Evolutionary conservation across 2,888 invertebrate species (phyloP), one percentile per base, ranked within the genome.

Genomic region (Harpalus rubripes): DNA sequence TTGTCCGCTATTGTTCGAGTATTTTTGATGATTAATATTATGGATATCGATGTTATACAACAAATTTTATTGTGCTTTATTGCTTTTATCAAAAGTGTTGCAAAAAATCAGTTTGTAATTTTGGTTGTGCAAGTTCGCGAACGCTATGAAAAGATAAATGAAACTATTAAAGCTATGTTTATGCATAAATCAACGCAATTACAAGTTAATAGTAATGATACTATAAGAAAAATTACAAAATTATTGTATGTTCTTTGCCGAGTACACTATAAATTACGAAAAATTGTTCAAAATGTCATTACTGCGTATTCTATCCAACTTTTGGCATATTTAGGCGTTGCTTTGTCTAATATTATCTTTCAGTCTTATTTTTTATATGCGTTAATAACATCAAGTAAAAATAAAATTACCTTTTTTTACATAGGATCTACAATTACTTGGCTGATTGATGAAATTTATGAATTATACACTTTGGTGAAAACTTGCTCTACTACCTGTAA

Each of bases 331-430:
- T 85, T 88, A 52, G 87, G 86, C 5, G 87, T 88, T 41, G 87
- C 89, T 16, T 85, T 89, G 7, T 86, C 87, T 26, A 86, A 88
- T 83, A 87, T 89, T 68, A 82, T 89, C n/a, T 88, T 88, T 85
- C 89, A 89, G 79, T 86, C 87, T 8, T 89, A 88, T 86, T 88
- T 88, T 80, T 79, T 89, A 15, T 89, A 89, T 83, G 87, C 87
- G 16, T 85, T 88, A 44, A 63, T 88, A 8, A 86, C 87, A 0
- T 88, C 87, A 59, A 87, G 85, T 65, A 41, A 76, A 5, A 39
- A 85, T 10, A 16, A 83, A 10, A 80, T 86, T 6, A 86, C 78
- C 12, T 39, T 85, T 10, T 56, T 86, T 44, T 87, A 87, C 81
- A 81, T 88, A 59, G 76, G 82, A 4, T 87, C 86, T 26, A 87